phyloP scores from a whole-genome alignment of 2,888 invertebrate species.

The Drosophila prolongata region DNA sequence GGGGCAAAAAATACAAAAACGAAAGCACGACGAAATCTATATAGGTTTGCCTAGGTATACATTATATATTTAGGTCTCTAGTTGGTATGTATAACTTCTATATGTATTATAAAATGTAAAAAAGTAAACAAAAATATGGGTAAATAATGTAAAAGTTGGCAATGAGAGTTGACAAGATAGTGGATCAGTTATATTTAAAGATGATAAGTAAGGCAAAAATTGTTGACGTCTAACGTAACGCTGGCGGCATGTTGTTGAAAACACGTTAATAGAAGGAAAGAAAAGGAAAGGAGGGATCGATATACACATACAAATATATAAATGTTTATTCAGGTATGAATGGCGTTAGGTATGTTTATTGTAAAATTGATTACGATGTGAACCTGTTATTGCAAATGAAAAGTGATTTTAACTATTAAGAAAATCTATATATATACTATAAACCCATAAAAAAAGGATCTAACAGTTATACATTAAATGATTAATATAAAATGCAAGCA shows the following conservation, averaged over 20 bases:
- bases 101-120: conserved; percentile 58
- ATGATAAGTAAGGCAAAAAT: conserved; percentile 33
- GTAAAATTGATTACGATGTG: conserved; percentile 78
- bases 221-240: conserved; percentile 58
- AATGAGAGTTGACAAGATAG: conserved; percentile 29
- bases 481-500: conserved; percentile 61
- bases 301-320: conserved; percentile 44
- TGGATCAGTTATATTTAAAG: conserved; percentile 42
- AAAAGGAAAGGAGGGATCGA: conserved; percentile 5
- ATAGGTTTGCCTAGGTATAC: conserved; percentile 54
- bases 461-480: conserved; percentile 58
- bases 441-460: conserved; percentile 29
- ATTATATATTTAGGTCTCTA: conserved; percentile 59
- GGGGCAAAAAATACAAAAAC: conserved; percentile 23
- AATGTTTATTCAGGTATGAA: conserved; percentile 49
- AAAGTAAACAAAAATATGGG: conserved; percentile 32
- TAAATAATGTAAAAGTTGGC: conserved; percentile 41
- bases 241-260: conserved; percentile 43
- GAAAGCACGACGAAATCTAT: conserved; percentile 46
- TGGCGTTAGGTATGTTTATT: conserved; percentile 67
- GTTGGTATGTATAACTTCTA: conserved; percentile 61
- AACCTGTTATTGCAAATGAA: conserved; percentile 83
- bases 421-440: conserved; percentile 50
- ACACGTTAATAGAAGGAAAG: conserved; percentile 18
- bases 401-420: conserved; percentile 84